Evolutionary conservation across 2,888 invertebrate genomes (phyloP), one percentile per base, ranked within the genome.

Genomic region (Ctena decussata): DNA sequence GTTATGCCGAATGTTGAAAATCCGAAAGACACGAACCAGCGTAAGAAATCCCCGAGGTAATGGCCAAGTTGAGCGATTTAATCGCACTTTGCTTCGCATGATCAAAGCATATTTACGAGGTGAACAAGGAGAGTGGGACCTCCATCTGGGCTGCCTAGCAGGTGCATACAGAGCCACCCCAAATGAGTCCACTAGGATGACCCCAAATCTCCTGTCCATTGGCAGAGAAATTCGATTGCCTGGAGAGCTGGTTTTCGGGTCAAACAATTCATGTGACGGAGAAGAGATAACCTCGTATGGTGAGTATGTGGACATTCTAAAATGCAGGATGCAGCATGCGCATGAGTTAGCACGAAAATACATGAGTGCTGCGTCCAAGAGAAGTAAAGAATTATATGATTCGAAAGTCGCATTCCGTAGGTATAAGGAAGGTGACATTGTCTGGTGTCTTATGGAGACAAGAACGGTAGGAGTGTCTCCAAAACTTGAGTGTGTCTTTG

Each of bases 71-170:
- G 80, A 41, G 49, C 46, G 82, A 41, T 83, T 84, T 32, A 85
- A 88, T 46, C 24, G 78, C 30, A 84, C 82, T 12, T 46, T 82
- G n/a, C 30, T 85, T 12, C 32, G 53, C 0, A 82, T 85, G 77
- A 74, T 85, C 1, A 78, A 85, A 72, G 75, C 80, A 1, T 86
- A 84, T 53, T 35, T 84, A 8, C 21, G 53, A 8, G 81, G 76
- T 8, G 60, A 83, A 46, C 83, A 88, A 57, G 65, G 60, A 24
- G 82, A 80, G 5, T 87, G 87, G 85, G 85, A 83, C 73, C 21
- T 49, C 32, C 46, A 82, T 57, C 46, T 87, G 6, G 41, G 70
- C 18, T 79, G 77, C 41, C 37, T 85, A 15, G 76, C 88, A 44
- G 83, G 78, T 6, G 84, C 84, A 8, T 86, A 84, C 27, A 27